Evolutionary conservation across 2,113 vertebrate species (phyloP).

Genomic region (Mus spicilegus): DNA sequence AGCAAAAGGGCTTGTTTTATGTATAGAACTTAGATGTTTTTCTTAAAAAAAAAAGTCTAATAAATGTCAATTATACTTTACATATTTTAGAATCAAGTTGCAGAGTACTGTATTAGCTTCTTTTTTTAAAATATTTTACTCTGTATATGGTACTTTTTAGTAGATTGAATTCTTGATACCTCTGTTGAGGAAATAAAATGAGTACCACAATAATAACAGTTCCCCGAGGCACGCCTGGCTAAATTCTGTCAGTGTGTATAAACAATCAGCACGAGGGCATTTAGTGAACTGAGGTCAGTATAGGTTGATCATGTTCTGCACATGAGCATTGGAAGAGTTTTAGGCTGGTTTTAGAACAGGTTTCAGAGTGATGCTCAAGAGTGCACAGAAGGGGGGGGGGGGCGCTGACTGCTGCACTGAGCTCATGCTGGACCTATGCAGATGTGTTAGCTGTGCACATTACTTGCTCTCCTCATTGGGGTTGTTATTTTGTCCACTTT

Average conservation of each 20-base stretch:
- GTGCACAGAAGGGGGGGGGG: background rate
- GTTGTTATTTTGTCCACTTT: background rate
- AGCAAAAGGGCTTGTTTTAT: background rate
- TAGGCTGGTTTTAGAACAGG: background rate
- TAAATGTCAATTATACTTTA: conserved; percentile 24
- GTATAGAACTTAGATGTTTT: background rate
- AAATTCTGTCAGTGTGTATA: background rate
- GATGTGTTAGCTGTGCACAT: rapidly evolving
- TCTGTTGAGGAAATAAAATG: conserved; percentile 31
- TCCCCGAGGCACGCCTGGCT: background rate
- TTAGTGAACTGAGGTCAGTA: background rate
- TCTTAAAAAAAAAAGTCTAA: background rate
- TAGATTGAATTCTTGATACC: conserved; percentile 11
- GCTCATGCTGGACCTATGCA: background rate
- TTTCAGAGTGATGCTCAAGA: background rate
- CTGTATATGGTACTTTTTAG: background rate
- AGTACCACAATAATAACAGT: conserved; percentile 10
- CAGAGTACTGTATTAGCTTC: background rate
- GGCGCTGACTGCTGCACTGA: background rate
- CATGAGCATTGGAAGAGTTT: conserved; percentile 4
- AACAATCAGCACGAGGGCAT: background rate
- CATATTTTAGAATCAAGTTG: conserved; percentile 9
- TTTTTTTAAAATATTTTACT: background rate
- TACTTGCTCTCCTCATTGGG: background rate
- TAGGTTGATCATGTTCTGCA: background rate